phyloP scores from a whole-genome alignment of 2,888 invertebrate species.

The Volucella inanis region DNA sequence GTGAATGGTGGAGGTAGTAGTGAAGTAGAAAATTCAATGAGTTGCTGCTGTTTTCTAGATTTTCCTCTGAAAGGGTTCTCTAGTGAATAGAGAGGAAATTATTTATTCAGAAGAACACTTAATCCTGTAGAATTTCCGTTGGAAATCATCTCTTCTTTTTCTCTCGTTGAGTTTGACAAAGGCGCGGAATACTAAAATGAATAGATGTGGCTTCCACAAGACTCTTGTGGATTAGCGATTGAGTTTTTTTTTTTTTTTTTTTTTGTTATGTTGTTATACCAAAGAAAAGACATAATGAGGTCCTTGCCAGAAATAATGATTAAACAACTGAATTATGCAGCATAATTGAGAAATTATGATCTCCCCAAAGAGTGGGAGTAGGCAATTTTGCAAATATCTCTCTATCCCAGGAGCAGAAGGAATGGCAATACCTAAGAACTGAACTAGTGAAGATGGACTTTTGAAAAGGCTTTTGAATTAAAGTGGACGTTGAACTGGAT shows the following conservation, averaged over 20 bases:
- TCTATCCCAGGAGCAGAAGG: background rate
- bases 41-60: slow-evolving; percentile 14
- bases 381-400: background rate
- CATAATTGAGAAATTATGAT: slow-evolving; percentile 63
- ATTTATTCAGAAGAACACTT: slow-evolving; percentile 73
- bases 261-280: background rate
- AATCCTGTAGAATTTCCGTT: slow-evolving; percentile 57
- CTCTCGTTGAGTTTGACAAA: slow-evolving; percentile 19
- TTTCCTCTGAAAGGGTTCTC: slow-evolving; percentile 14
- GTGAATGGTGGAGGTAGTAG: slow-evolving; percentile 24
- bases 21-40: slow-evolving; percentile 55
- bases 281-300: slow-evolving; percentile 37
- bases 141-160: slow-evolving; percentile 28
- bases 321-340: slow-evolving; percentile 60
- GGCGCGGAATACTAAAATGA: background rate
- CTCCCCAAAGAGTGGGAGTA: background rate
- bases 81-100: slow-evolving; percentile 66
- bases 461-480: background rate
- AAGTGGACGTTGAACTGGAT: no score
- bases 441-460: slow-evolving; percentile 16
- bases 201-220: slow-evolving; percentile 23
- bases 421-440: slow-evolving; percentile 9
- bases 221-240: background rate
- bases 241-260: background rate
- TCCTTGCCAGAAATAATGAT: slow-evolving; percentile 46